phyloP scores from a whole-genome alignment of 1,140 invertebrate species.

The Laupala kohalensis region DNA sequence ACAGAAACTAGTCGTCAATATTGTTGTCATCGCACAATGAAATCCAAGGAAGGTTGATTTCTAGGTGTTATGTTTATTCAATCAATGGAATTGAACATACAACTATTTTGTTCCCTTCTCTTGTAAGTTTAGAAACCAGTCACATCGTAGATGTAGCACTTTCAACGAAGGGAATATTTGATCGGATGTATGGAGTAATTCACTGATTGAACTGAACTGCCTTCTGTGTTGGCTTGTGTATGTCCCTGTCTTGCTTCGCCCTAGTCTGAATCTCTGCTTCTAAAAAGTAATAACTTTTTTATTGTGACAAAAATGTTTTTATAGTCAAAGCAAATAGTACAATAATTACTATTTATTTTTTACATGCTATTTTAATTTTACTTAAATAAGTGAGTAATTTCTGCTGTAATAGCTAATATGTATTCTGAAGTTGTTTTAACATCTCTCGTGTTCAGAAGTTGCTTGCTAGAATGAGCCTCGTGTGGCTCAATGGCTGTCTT shows the following conservation, averaged over 20 bases:
- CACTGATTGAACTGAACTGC: background rate
- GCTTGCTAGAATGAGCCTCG: background rate
- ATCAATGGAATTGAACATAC: background rate
- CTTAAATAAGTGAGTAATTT: background rate
- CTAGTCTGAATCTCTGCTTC: background rate
- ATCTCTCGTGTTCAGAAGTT: background rate
- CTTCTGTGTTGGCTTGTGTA: background rate
- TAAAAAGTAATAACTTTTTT: background rate
- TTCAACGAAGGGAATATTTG: background rate
- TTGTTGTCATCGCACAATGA: slow-evolving; percentile 8
- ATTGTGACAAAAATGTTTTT: background rate
- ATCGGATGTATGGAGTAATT: background rate
- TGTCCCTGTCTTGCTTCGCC: background rate
- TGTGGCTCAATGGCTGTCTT: background rate
- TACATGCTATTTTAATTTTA: slow-evolving; percentile 3
- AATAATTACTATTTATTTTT: slow-evolving; percentile 1
- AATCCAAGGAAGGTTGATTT: background rate
- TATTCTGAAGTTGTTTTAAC: background rate
- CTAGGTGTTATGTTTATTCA: background rate
- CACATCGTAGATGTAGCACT: background rate
- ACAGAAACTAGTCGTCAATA: slow-evolving; percentile 8
- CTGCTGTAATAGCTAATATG: background rate
- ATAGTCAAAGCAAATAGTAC: slow-evolving; percentile 3
- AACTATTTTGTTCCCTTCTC: background rate
- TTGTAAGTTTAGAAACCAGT: background rate